A percentile compares a stretch with the other conserved stretches of the same genome.
Conservation (phyloP, 2,797 vertebrate genomes). For the Sebastes steindachneri region DNA sequence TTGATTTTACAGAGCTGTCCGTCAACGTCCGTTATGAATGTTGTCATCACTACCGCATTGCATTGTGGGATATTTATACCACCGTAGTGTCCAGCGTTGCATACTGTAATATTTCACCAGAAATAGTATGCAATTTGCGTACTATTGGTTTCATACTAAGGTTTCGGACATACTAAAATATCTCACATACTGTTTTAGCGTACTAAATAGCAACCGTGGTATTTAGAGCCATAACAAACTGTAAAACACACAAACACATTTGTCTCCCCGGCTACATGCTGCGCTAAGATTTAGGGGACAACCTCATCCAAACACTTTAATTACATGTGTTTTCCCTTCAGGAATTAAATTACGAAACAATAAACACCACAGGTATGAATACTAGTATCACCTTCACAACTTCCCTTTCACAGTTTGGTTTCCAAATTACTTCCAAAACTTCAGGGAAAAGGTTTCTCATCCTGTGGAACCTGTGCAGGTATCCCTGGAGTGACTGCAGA, state of each 20-base stretch:
- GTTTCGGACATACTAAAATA: no score
- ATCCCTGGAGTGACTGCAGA: slow-evolving; percentile 10
- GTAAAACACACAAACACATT: neutral
- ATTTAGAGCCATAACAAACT: no score
- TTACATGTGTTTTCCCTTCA: neutral
- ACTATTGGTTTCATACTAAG: no score
- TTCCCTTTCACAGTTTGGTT: neutral
- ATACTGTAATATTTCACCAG: no score
- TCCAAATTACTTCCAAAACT: slow-evolving; percentile 17
- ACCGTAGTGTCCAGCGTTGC: no score
- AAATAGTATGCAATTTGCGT: no score
- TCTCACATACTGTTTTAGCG: no score
- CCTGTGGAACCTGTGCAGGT: neutral
- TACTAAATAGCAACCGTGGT: no score
- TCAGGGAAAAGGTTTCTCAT: neutral
- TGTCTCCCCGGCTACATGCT: neutral
- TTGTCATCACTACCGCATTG: no score
- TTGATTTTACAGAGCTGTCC: no score
- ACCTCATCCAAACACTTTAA: neutral
- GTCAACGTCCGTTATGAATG: no score
- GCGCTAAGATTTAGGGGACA: neutral
- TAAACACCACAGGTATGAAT: neutral
- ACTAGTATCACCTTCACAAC: neutral
- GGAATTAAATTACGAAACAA: neutral
- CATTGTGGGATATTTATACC: no score